Evolutionary conservation across 2,113 vertebrate species (phyloP).

Genomic region (Lepidothrix coronata): DNA sequence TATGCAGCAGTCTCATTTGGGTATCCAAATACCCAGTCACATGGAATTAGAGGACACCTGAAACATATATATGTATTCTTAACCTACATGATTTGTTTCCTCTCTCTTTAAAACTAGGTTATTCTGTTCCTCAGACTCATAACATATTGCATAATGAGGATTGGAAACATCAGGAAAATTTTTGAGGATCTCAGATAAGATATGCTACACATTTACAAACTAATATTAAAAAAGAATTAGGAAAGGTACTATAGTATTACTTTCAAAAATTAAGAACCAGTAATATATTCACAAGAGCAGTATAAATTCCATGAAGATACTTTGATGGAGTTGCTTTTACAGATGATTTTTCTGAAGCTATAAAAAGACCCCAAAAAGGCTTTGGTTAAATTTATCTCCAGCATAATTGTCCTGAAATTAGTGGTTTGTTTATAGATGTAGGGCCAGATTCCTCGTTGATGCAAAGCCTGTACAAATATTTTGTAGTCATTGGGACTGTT

Average conservation of each 20-base stretch:
- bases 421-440: not conserved
- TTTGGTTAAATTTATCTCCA: not conserved
- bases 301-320: not conserved
- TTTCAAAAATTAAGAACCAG: not conserved
- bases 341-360: not conserved
- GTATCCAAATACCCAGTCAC: not conserved
- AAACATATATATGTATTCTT: not conserved
- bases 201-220: not conserved
- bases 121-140: not conserved
- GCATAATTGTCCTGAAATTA: not conserved
- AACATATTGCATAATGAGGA: not conserved
- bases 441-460: not conserved
- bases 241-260: not conserved
- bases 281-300: not conserved
- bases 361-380: not conserved
- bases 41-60: not conserved
- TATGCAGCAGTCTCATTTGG: not conserved
- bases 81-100: not conserved
- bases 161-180: not conserved
- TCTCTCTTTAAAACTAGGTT: not conserved
- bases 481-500: not conserved
- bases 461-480: not conserved
- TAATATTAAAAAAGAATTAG: not conserved
- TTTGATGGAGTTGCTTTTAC: not conserved
- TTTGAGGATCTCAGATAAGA: not conserved